Percentiles rank a stretch among this genome's conserved stretches.
Conservation (phyloP, 1,140 invertebrate species). For the Meteorus sp. region DNA sequence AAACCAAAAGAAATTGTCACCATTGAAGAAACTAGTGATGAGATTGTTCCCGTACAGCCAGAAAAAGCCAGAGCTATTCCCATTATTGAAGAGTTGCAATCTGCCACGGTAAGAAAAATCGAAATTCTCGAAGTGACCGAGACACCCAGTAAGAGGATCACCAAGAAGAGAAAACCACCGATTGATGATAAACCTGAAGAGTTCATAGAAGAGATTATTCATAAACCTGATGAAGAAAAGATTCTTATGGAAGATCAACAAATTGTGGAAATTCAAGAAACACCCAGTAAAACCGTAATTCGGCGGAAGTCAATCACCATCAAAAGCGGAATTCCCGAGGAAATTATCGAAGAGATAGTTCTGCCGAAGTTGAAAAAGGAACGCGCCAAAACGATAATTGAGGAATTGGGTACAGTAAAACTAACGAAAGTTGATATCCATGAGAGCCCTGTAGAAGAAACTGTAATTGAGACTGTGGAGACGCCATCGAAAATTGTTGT, state of each 20-base stretch:
- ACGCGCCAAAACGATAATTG: slow-evolving; percentile 27
- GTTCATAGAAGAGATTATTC: slow-evolving; percentile 29
- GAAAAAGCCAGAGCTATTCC: slow-evolving; percentile 30
- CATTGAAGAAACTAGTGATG: slow-evolving; percentile 30
- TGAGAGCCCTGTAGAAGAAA: slow-evolving; percentile 25
- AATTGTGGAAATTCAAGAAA: slow-evolving; percentile 32
- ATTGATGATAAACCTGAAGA: slow-evolving; percentile 27
- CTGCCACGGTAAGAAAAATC: slow-evolving; percentile 21
- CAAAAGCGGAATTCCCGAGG: slow-evolving; percentile 30
- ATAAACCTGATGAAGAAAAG: slow-evolving; percentile 28
- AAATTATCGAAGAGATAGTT: slow-evolving; percentile 36
- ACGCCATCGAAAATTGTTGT: slow-evolving; percentile 38
- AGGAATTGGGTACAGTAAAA: slow-evolving; percentile 18
- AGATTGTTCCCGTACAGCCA: slow-evolving; percentile 35
- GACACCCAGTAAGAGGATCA: slow-evolving; percentile 35
- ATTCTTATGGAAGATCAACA: slow-evolving; percentile 34
- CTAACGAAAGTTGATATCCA: slow-evolving; percentile 26
- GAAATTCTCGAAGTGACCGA: slow-evolving; percentile 36
- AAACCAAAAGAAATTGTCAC: slow-evolving; percentile 35
- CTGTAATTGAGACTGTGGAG: slow-evolving; percentile 32
- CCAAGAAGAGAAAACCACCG: slow-evolving; percentile 38
- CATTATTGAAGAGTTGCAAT: slow-evolving; percentile 22
- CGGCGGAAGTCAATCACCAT: slow-evolving; percentile 34
- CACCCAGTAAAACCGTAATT: slow-evolving; percentile 27
- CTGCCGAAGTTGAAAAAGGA: slow-evolving; percentile 34